Evolutionary conservation across 2,113 vertebrate genomes (phyloP), one percentile per base, ranked within the genome.

Genomic region (Furnarius figulus): DNA sequence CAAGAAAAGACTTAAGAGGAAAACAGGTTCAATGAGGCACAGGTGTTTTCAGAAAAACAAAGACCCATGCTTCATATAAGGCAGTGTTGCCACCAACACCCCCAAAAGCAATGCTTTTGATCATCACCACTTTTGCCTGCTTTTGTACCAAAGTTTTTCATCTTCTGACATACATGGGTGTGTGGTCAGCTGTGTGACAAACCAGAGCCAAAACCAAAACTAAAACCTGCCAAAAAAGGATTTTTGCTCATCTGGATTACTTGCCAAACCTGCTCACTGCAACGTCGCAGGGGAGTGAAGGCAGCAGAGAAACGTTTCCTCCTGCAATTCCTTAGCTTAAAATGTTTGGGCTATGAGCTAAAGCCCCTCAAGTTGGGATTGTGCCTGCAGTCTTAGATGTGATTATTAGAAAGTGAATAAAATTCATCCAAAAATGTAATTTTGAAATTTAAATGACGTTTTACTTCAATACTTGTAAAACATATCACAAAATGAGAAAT

Each of bases 211-310:
- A 74, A 75, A 44, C 12, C 5, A 73, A 91, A 46, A 24, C 16
- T 12, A 86, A 67, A 50, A 50, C 10, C 27, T 39, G 70, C 19
- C 15, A 28, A 49, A 53, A 50, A 76, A 84, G 15, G 6, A 31
- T 14, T 92, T 86, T 66, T 80, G 37, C 53, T 80, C 21, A 44
- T 73, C 66, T 66, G 68, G 14, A 76, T 35, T 14, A 66, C 47
- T 76, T 92, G 71, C 40, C 56, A 81, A 31, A 31, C 19, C n/a
- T 20, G 24, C 40, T 50, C 12, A 14, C 28, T 22, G 23, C 0
- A 0, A 63, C 28, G 39, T 0, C 0, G 1, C 70, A 68, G 13
- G 11, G 62, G 24, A 87, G 28, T 0, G 0, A 27, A 86, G 12
- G 35, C 72, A 89, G 47, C 30, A 63, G 33, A 71, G 44, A 75